Conservation (phyloP, 1,140 invertebrate genomes). For the Coenobita brevimanus region DNA sequence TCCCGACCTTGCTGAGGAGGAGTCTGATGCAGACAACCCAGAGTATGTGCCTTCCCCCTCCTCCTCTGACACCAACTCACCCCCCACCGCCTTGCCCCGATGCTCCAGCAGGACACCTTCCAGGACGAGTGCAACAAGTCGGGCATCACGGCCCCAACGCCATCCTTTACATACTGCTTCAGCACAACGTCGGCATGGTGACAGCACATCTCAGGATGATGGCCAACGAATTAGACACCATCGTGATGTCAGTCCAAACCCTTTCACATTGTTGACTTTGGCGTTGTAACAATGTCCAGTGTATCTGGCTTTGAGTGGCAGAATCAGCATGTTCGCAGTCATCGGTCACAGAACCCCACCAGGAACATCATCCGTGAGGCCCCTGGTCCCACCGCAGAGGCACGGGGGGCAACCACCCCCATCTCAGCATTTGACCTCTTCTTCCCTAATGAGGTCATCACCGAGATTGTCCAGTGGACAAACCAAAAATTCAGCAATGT, state of each 20-base stretch:
- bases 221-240: neutral
- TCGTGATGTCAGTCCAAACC: too few species aligned
- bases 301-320: too few species aligned
- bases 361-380: too few species aligned
- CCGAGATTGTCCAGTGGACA: conserved; percentile 22
- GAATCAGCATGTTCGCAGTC: neutral
- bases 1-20: conserved; percentile 1
- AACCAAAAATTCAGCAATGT: neutral
- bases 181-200: neutral
- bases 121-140: neutral
- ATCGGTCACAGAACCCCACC: neutral
- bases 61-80: neutral
- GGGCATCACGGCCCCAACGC: neutral
- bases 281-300: too few species aligned
- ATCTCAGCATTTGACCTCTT: conserved; percentile 2
- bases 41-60: too few species aligned
- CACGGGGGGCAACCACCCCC: conserved; percentile 2
- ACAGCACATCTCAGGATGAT: neutral
- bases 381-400: too few species aligned
- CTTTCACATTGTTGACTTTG: neutral
- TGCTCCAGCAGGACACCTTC: conserved; percentile 1
- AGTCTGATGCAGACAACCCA: too few species aligned
- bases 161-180: neutral
- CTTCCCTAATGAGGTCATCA: conserved; percentile 6
- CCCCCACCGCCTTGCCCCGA: neutral